Percentiles rank a stretch among this genome's conserved stretches.
Conservation (phyloP, 1,140 invertebrate genomes). For the Drosophila kohkoa region DNA sequence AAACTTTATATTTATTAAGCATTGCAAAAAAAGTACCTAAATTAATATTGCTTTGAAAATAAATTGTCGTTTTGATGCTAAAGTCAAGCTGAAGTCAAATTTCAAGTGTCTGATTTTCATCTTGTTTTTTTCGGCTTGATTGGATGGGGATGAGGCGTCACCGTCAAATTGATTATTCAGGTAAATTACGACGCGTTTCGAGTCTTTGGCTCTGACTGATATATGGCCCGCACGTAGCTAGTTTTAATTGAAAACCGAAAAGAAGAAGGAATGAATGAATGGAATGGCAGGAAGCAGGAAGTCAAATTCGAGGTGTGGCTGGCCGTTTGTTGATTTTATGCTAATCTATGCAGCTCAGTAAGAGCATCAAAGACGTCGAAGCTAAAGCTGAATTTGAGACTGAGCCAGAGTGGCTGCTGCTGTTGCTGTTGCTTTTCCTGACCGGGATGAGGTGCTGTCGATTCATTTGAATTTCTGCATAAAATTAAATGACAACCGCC, state of each 20-base stretch:
- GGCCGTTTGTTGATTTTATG: conserved; percentile 69
- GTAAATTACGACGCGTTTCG: conserved; percentile 62
- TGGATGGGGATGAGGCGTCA: neutral
- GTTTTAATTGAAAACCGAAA: conserved; percentile 80
- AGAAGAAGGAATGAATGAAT: conserved; percentile 36
- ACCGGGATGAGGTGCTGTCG: conserved; percentile 22
- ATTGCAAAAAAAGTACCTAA: neutral
- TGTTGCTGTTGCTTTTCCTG: neutral
- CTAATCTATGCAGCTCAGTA: conserved; percentile 70
- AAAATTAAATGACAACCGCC: conserved; percentile 60
- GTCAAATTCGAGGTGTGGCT: conserved; percentile 34
- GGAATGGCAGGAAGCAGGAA: conserved; percentile 10
- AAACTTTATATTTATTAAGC: neutral
- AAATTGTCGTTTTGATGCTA: neutral
- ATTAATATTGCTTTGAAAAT: neutral
- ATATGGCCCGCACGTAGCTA: conserved; percentile 56
- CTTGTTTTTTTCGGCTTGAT: conserved; percentile 30
- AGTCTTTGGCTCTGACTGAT: conserved; percentile 51
- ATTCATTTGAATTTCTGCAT: conserved; percentile 76
- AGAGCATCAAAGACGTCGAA: conserved; percentile 58
- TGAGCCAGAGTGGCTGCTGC: conserved; percentile 22
- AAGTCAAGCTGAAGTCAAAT: neutral
- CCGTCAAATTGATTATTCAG: conserved; percentile 72
- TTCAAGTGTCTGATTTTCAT: conserved; percentile 44
- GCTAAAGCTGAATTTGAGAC: conserved; percentile 9